A percentile compares a stretch with the other conserved stretches of the same genome.
Conservation (phyloP, 2,113 vertebrate genomes). For the Abramis brama region DNA sequence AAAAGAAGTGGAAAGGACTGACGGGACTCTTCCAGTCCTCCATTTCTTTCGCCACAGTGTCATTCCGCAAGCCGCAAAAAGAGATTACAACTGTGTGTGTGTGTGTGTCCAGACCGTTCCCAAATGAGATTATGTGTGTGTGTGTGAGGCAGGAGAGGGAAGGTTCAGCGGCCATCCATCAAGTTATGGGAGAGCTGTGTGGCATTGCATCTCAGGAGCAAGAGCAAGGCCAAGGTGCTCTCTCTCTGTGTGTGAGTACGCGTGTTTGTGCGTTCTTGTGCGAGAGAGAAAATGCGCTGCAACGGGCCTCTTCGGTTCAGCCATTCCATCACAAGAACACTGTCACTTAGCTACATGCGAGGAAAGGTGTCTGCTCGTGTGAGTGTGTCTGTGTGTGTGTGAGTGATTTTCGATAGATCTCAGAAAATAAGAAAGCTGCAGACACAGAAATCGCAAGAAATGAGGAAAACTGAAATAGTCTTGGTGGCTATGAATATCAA, state of each 20-base stretch:
- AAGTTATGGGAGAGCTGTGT: conserved; percentile 70
- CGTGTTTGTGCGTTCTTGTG: conserved; percentile 48
- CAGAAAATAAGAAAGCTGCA: conserved; percentile 2
- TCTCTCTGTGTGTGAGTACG: conserved; percentile 47
- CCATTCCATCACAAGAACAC: conserved; percentile 71
- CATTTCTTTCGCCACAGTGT: conserved; percentile 66
- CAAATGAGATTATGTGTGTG: conserved; percentile 77
- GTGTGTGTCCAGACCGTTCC: conserved; percentile 56
- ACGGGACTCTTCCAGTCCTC: conserved; percentile 68
- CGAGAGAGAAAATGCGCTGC: conserved; percentile 56
- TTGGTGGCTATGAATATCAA: conserved; percentile 2
- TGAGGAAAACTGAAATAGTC: background rate
- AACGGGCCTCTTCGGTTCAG: conserved; percentile 73
- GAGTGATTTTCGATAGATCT: conserved; percentile 24
- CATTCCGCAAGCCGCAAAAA: conserved; percentile 47
- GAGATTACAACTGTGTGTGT: conserved; percentile 33
- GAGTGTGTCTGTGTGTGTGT: conserved; percentile 18
- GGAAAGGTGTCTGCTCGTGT: conserved; percentile 68
- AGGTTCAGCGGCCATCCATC: conserved; percentile 79
- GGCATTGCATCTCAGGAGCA: conserved; percentile 58
- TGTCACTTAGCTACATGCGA: conserved; percentile 68
- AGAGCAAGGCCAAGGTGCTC: conserved; percentile 52
- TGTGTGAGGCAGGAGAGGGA: conserved; percentile 65
- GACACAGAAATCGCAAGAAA: background rate
- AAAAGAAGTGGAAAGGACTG: conserved; percentile 54